phyloP scores from a whole-genome alignment of 2,888 invertebrate species.

The Drosophila neotestacea region DNA sequence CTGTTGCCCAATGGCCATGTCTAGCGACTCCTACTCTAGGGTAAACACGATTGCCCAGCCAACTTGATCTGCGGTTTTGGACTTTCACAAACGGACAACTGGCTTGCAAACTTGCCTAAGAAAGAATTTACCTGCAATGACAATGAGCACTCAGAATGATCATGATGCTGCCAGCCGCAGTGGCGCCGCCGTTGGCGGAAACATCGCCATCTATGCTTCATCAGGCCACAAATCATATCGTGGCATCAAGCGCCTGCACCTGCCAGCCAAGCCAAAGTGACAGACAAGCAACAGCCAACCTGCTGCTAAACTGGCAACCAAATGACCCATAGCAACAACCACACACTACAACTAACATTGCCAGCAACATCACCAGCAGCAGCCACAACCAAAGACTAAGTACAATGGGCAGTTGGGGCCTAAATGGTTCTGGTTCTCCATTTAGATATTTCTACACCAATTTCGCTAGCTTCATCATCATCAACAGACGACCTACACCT shows the following conservation, averaged over 20 bases:
- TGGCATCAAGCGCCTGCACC: too few relatives aligned
- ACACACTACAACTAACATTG: constrained; percentile 13
- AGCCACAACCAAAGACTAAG: not conserved
- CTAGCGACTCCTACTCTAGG: constrained; percentile 69
- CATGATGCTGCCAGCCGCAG: constrained; percentile 35
- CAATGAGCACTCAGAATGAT: constrained; percentile 59
- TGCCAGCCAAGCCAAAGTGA: constrained; percentile 57
- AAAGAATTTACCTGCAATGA: constrained; percentile 61
- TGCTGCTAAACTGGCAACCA: constrained; percentile 61
- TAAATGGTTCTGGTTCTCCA: constrained; percentile 35
- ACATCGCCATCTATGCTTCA: constrained; percentile 75
- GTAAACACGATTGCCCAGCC: constrained; percentile 70
- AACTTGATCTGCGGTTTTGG: constrained; percentile 65
- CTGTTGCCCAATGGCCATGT: constrained; percentile 52
- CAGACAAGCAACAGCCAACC: constrained; percentile 63
- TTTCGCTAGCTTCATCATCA: constrained; percentile 39
- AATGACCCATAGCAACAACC: constrained; percentile 53
- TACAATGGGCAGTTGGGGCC: constrained; percentile 10
- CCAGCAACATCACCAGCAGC: not conserved
- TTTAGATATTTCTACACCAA: constrained; percentile 50
- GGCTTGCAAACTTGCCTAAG: constrained; percentile 44
- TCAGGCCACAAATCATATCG: constrained; percentile 77
- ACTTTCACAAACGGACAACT: constrained; percentile 72
- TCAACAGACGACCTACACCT: constrained; percentile 30
- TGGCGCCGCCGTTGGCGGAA: constrained; percentile 16